A percentile compares a stretch with the other conserved stretches of the same genome.
phyloP scores from a whole-genome alignment of 2,113 vertebrate species.

The Tenebrosternarchus preto region DNA sequence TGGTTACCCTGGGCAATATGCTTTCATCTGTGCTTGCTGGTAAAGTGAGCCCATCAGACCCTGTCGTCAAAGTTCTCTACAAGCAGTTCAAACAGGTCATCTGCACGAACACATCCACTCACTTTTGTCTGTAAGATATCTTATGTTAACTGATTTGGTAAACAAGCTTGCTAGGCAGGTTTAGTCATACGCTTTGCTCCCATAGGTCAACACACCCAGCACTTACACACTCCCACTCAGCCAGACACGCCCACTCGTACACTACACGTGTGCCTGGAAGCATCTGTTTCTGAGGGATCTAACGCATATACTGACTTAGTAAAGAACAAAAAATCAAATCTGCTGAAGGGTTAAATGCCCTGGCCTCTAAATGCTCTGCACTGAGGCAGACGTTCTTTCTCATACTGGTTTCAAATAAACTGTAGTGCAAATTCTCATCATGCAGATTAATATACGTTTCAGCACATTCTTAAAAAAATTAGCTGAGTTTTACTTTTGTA shows the following conservation, averaged over 20 bases:
- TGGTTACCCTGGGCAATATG: conserved; percentile 87
- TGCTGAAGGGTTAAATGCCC: too few relatives aligned
- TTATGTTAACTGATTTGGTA: background rate
- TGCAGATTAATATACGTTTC: too few relatives aligned
- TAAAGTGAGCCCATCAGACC: conserved; percentile 78
- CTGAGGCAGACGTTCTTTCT: too few relatives aligned
- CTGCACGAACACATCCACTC: background rate
- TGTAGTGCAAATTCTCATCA: background rate
- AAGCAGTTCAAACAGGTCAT: conserved; percentile 83
- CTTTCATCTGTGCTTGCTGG: conserved; percentile 81
- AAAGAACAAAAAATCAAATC: too few relatives aligned
- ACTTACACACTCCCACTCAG: background rate
- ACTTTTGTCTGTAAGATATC: background rate
- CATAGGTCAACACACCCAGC: background rate
- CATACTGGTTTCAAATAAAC: background rate
- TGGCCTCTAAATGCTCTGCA: too few relatives aligned
- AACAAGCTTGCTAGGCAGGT: background rate
- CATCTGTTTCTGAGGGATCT: too few relatives aligned
- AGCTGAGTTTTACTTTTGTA: too few relatives aligned
- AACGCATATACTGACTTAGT: too few relatives aligned
- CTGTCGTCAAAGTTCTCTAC: conserved; percentile 79
- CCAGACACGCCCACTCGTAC: background rate
- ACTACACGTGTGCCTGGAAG: background rate
- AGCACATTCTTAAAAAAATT: too few relatives aligned
- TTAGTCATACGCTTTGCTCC: background rate